phyloP scores from a whole-genome alignment of 37 sponge, comb jelly and placozoan species.

The Axinella damicornis region DNA sequence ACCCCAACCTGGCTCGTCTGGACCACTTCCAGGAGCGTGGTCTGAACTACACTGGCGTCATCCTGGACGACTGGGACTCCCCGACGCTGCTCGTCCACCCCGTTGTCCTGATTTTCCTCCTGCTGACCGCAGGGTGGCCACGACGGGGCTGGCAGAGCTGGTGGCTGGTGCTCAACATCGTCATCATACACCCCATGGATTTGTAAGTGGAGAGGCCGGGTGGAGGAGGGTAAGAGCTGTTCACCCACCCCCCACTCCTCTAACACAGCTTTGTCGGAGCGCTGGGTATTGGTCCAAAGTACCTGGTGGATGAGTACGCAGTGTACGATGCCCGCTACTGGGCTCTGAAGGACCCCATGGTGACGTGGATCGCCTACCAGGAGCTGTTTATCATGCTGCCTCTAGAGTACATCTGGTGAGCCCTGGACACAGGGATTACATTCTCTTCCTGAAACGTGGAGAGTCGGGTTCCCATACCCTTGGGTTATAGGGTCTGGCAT shows the following conservation, averaged over 20 bases:
- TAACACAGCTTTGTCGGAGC: constrained; percentile 67
- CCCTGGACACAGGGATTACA: too few relatives aligned
- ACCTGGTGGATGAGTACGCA: constrained; percentile 84
- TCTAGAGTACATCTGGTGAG: constrained; percentile 69
- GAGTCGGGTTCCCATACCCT: too few relatives aligned
- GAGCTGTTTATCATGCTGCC: constrained; percentile 77
- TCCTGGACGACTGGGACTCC: constrained; percentile 36
- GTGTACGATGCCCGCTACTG: constrained; percentile 78
- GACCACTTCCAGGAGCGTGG: constrained; percentile 30
- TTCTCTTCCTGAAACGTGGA: too few relatives aligned
- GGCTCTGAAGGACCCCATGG: constrained; percentile 52
- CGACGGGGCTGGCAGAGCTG: constrained; percentile 10
- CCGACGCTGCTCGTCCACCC: constrained; percentile 42
- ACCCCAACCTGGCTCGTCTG: constrained; percentile 64
- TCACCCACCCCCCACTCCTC: not conserved
- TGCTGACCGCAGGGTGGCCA: constrained; percentile 45
- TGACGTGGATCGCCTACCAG: constrained; percentile 50
- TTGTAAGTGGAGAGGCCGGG: too few relatives aligned
- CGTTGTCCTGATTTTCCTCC: constrained; percentile 1
- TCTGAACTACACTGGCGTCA: constrained; percentile 65
- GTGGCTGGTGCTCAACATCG: constrained; percentile 64
- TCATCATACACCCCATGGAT: constrained; percentile 75
- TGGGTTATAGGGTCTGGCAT: too few relatives aligned
- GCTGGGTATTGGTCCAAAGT: constrained; percentile 75
- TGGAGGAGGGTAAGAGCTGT: too few relatives aligned